Evolutionary conservation across 2,113 vertebrate genomes (phyloP), one percentile per base, ranked within the genome.

Genomic region (Reinhardtius hippoglossoides): DNA sequence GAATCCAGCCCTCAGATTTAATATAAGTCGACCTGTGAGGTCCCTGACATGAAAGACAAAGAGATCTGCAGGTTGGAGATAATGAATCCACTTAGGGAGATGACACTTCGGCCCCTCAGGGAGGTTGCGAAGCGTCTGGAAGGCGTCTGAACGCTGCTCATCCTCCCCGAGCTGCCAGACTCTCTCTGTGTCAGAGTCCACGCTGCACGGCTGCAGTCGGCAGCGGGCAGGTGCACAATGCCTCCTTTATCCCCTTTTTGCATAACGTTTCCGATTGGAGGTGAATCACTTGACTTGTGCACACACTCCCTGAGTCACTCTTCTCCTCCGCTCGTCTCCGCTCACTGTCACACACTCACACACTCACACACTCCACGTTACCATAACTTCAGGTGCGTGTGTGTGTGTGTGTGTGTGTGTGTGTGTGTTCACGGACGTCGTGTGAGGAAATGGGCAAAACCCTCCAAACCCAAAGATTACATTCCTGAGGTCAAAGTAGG

Each of bases 191-290:
- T 85, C 85, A 87, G 82, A 90, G 87, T 88, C 81, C 78, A 84
- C 23, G 68, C 81, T 64, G 61, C 23, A 9, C 20, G 67, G 65
- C 78, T 72, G 59, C 71, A 26, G 73, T 74, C 72, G 59, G 78
- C 9, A 16, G 76, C 88, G 58, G 82, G 83, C 89, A 91, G 90
- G 90, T 92, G 90, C 89, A 93, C 89, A 89, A 88, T 69, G 88
- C 76, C 84, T 78, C 87, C 21, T 81, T 89, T 89, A 87, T 89
- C 58, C 65, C 62, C 15, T 66, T 75, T 87, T 80, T 91, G 89
- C 88, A 74, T 80, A 85, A 86, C 82, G 76, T 84, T 84, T 90
- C 85, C 87, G 62, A 86, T 87, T 0, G 58, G 58, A 88, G 75
- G 76, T 84, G 78, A 86, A 91, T 79, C 82, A 79, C 84, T 86